A percentile compares a stretch with the other conserved stretches of the same genome.
These are phyloP conservation scores for Spea multiplicata DNA, from an alignment of 2,113 vertebrate species.

Conservation along the genomic window DNA sequence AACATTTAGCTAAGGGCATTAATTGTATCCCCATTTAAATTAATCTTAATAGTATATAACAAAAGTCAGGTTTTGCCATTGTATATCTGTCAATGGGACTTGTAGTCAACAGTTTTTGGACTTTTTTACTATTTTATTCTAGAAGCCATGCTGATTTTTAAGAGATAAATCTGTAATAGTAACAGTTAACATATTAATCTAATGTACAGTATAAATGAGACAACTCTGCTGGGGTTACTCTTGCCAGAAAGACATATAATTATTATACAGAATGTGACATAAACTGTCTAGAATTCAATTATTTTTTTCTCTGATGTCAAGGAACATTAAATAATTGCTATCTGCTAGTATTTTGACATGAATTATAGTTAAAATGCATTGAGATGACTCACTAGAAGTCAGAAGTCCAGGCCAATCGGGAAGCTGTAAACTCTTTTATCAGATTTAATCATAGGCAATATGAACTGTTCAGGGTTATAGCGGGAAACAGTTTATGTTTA, in stretches of 20 bases:
- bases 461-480: constrained; percentile 19
- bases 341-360: constrained; percentile 44
- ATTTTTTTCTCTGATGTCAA: constrained; percentile 48
- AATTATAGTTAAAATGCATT: constrained; percentile 39
- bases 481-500: constrained; percentile 7
- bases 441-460: constrained; percentile 30
- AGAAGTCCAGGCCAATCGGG: constrained; percentile 38
- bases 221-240: constrained; percentile 43
- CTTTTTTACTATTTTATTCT: neutral
- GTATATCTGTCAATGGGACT: no score
- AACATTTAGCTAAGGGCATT: no score
- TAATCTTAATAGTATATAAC: no score
- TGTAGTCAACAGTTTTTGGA: no score
- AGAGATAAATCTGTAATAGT: neutral
- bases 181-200: constrained; percentile 37
- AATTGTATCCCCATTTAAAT: no score
- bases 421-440: constrained; percentile 32
- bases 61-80: no score
- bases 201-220: constrained; percentile 41
- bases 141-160: neutral
- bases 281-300: constrained; percentile 48
- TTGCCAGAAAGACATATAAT: constrained; percentile 45
- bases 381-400: constrained; percentile 42
- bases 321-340: constrained; percentile 50
- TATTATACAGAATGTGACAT: constrained; percentile 46